Conservation (phyloP, 2,797 vertebrate genomes). For the Emydoidea blandingii region DNA sequence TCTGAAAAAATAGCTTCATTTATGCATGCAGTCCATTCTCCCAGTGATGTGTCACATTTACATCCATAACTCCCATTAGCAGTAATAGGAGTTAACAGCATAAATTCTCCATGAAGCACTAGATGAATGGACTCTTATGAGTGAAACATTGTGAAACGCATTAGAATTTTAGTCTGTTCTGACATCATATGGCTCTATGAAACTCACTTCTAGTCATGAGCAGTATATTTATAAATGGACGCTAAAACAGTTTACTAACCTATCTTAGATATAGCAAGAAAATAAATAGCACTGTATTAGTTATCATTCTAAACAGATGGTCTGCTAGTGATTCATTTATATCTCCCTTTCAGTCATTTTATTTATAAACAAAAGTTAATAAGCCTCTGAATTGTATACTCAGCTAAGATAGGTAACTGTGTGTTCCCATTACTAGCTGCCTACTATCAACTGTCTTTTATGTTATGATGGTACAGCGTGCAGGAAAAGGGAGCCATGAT, state of each 20-base stretch:
- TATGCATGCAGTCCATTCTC: conserved; percentile 32
- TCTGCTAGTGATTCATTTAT: not conserved
- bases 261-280: not conserved
- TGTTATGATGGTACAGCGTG: not conserved
- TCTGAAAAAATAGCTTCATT: not conserved
- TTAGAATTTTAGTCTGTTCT: not conserved
- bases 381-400: not conserved
- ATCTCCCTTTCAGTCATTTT: not conserved
- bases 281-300: not conserved
- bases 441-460: not conserved
- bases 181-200: not conserved
- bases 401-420: not conserved
- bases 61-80: conserved; percentile 38
- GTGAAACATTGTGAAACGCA: conserved; percentile 22
- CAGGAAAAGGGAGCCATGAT: not conserved
- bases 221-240: not conserved
- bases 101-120: conserved; percentile 32
- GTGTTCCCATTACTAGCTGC: not conserved
- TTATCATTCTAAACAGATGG: not conserved
- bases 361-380: not conserved
- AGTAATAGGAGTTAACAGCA: conserved; percentile 42
- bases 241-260: not conserved
- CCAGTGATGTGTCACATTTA: conserved; percentile 44
- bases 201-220: not conserved
- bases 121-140: conserved; percentile 38